phyloP scores from a whole-genome alignment of 1,140 invertebrate species.

The Leptinotarsa defecta region DNA sequence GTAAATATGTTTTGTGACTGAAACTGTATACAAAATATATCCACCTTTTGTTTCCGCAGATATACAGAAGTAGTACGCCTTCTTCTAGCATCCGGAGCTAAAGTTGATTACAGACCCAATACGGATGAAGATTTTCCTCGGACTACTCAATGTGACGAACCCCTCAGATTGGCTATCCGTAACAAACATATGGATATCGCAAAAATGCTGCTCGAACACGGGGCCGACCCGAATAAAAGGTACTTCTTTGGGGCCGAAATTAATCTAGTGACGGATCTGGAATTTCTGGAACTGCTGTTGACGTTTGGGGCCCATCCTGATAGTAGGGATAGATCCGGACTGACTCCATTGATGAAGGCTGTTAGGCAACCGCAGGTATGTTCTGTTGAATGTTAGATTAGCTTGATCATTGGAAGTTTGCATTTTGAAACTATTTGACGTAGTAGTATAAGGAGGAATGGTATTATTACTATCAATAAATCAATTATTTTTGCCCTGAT shows the following conservation, averaged over 20 bases:
- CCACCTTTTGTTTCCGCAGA: slow-evolving; percentile 47
- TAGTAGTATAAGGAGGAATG: no score
- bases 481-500: no score
- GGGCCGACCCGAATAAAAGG: slow-evolving; percentile 75
- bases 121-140: slow-evolving; percentile 71
- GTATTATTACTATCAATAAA: no score
- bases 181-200: slow-evolving; percentile 84
- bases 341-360: slow-evolving; percentile 88
- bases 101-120: slow-evolving; percentile 76
- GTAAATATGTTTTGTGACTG: not conserved
- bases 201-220: slow-evolving; percentile 69
- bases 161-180: slow-evolving; percentile 78
- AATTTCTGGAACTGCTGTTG: slow-evolving; percentile 80
- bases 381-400: not conserved
- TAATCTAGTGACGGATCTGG: slow-evolving; percentile 81
- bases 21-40: not conserved
- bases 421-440: no score
- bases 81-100: slow-evolving; percentile 77
- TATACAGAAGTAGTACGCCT: slow-evolving; percentile 74
- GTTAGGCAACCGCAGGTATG: slow-evolving; percentile 73
- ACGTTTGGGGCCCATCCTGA: slow-evolving; percentile 86
- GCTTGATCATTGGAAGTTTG: no score
- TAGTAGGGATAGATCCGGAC: slow-evolving; percentile 78
- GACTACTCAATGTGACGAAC: slow-evolving; percentile 80
- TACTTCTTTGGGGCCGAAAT: slow-evolving; percentile 92